Conservation (phyloP, 2,797 vertebrate genomes). For the Cyclopterus lumpus region DNA sequence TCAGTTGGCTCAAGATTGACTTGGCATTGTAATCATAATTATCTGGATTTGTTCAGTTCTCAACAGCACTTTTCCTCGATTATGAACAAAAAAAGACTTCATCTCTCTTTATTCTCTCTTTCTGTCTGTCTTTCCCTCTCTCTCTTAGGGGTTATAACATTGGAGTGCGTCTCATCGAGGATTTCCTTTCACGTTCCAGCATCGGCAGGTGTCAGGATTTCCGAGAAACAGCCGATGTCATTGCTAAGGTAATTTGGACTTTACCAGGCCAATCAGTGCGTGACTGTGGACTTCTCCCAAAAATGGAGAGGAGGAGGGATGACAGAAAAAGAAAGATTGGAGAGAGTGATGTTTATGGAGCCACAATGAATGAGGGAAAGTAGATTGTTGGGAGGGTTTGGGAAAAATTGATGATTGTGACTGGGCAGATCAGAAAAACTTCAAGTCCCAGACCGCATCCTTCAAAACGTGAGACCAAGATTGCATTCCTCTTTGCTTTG, state of each 20-base stretch:
- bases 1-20: conserved; percentile 39
- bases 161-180: conserved; percentile 97
- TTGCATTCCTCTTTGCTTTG: conserved; percentile 42
- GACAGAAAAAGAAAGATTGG: conserved; percentile 25
- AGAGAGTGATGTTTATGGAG: conserved; percentile 25
- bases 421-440: conserved; percentile 18
- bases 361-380: conserved; percentile 10
- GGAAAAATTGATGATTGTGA: conserved; percentile 9
- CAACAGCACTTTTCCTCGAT: neutral
- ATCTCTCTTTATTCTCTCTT: conserved; percentile 1
- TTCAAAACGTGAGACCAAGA: conserved; percentile 28
- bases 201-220: conserved; percentile 99
- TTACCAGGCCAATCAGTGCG: conserved; percentile 62
- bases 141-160: conserved; percentile 96
- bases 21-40: conserved; percentile 27
- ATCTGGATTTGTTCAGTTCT: neutral
- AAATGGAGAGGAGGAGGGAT: conserved; percentile 27
- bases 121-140: neutral
- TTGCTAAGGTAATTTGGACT: conserved; percentile 91
- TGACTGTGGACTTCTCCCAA: conserved; percentile 56
- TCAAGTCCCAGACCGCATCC: conserved; percentile 41
- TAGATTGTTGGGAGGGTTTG: neutral
- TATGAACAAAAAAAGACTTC: conserved; percentile 7
- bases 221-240: conserved; percentile 98
- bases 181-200: conserved; percentile 96